Percentiles rank a stretch among this genome's conserved stretches.
phyloP scores from a whole-genome alignment of 2,113 vertebrate genomes.

The Atrichornis clamosus region DNA sequence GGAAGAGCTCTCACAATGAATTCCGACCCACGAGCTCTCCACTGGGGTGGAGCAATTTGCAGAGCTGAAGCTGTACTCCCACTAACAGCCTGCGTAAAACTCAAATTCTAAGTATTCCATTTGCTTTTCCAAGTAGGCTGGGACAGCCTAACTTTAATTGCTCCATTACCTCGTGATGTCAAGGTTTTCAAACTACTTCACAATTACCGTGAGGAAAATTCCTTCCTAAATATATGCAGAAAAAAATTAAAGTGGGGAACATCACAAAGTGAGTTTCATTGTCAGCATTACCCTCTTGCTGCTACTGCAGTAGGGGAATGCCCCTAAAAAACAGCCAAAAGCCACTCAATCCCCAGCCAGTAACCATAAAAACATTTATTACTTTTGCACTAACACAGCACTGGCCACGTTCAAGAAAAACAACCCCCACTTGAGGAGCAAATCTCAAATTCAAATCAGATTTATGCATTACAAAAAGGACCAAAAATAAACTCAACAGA shows the following conservation, averaged over 20 bases:
- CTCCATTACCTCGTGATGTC: neutral
- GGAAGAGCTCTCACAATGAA: neutral
- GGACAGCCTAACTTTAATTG: neutral
- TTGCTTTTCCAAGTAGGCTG: neutral
- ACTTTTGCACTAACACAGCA: neutral
- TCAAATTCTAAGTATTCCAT: neutral
- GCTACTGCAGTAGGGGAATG: neutral
- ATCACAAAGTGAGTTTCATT: neutral
- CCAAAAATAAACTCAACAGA: neutral
- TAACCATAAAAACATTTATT: neutral
- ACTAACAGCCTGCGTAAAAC: neutral
- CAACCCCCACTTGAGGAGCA: neutral
- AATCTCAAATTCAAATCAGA: neutral
- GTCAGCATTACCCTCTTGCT: fast-evolving
- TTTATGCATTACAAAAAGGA: neutral
- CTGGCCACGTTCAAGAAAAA: fast-evolving
- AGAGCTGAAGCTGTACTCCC: neutral
- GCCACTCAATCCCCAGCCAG: neutral
- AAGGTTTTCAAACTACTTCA: neutral
- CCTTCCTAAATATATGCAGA: neutral
- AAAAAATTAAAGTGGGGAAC: neutral
- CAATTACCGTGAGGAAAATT: neutral
- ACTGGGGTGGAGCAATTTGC: neutral
- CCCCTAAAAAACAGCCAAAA: neutral
- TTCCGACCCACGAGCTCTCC: neutral